Evolutionary conservation across 2,797 vertebrate species (phyloP).

Genomic region (Lagocephalus sceleratus): DNA sequence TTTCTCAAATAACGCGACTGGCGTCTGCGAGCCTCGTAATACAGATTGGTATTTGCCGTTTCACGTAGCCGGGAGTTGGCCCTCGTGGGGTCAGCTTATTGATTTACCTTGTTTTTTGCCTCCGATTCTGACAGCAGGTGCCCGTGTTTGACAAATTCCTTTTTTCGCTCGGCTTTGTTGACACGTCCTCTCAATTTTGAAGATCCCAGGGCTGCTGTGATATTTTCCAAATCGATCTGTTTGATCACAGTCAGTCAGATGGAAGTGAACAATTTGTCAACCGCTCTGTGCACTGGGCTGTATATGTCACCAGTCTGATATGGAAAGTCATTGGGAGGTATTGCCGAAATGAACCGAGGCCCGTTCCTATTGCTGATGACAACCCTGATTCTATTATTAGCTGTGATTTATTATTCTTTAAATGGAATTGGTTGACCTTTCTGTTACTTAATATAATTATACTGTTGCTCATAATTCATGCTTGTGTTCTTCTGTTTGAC

Average conservation of each 20-base stretch:
- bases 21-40: slow-evolving; percentile 51
- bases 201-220: slow-evolving; percentile 44
- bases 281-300: slow-evolving; percentile 3
- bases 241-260: slow-evolving; percentile 63
- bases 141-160: slow-evolving; percentile 54
- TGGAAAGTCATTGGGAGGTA: slow-evolving; percentile 40
- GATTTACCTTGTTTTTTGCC: slow-evolving; percentile 40
- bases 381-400: slow-evolving; percentile 22
- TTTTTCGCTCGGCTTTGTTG: slow-evolving; percentile 55
- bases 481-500: slow-evolving; percentile 57
- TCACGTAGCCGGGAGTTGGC: slow-evolving; percentile 52
- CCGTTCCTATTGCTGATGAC: slow-evolving; percentile 51
- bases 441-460: slow-evolving; percentile 69
- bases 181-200: slow-evolving; percentile 59
- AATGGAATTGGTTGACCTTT: slow-evolving; percentile 69
- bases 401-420: slow-evolving; percentile 61
- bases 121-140: slow-evolving; percentile 40
- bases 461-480: slow-evolving; percentile 59
- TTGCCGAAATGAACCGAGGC: slow-evolving; percentile 58
- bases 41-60: slow-evolving; percentile 70
- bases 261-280: slow-evolving; percentile 56
- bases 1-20: slow-evolving; percentile 58
- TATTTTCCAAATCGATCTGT: slow-evolving; percentile 67
- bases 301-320: slow-evolving; percentile 31
- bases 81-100: slow-evolving; percentile 61